Conservation (phyloP, 2,797 vertebrate genomes). For the Sylvilagus floridanus region DNA sequence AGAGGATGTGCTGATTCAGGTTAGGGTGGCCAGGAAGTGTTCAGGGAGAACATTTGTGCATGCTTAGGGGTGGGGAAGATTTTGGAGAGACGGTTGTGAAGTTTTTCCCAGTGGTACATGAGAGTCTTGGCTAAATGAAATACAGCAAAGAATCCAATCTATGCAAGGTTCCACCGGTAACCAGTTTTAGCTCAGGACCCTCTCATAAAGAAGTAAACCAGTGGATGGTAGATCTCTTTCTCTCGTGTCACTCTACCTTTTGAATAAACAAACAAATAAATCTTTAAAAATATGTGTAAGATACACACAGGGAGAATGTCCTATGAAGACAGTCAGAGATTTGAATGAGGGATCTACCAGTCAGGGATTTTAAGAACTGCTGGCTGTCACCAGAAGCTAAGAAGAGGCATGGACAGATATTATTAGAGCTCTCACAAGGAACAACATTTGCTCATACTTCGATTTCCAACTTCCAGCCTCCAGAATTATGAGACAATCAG, state of each 20-base stretch:
- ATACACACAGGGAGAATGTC: not conserved
- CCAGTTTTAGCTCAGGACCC: not conserved
- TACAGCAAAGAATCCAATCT: not conserved
- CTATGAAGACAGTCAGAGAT: not conserved
- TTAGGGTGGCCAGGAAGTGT: not conserved
- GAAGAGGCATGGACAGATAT: not conserved
- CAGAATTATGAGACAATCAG: not conserved
- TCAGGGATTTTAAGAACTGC: not conserved
- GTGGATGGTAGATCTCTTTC: too few species aligned
- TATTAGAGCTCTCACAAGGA: not conserved
- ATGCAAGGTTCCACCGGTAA: accelerated
- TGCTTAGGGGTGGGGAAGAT: not conserved
- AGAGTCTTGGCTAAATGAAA: not conserved
- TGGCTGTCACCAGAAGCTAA: not conserved
- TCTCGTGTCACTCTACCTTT: too few species aligned
- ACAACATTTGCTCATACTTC: not conserved
- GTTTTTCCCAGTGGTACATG: not conserved
- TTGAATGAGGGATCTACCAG: not conserved
- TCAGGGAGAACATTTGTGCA: not conserved
- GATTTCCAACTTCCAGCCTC: not conserved
- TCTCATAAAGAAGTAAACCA: not conserved
- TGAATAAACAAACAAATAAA: too few species aligned
- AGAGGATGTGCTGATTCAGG: not conserved
- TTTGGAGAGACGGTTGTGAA: not conserved
- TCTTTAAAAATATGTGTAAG: not conserved